Conservation (phyloP, 2,888 invertebrate species). For the Cheilosia soror region DNA sequence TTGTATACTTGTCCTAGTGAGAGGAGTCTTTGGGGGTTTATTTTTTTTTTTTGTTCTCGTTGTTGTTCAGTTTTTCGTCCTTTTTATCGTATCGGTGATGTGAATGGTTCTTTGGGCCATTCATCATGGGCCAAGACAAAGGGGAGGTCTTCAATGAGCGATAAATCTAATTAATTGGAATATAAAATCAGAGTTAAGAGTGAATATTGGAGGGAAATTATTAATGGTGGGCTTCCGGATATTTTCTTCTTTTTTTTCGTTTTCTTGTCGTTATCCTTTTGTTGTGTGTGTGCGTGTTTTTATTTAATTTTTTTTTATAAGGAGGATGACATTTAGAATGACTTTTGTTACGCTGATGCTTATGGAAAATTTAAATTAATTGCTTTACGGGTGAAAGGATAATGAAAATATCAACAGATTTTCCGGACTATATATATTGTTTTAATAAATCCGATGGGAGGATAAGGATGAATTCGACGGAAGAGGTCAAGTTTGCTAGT, state of each 20-base stretch:
- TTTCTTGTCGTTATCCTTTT: background rate
- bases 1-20: slow-evolving; percentile 22
- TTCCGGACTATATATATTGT: background rate
- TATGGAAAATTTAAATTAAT: slow-evolving; percentile 58
- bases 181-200: slow-evolving; percentile 66
- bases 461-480: background rate
- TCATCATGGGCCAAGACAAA: slow-evolving; percentile 65
- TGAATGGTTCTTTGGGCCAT: slow-evolving; percentile 49
- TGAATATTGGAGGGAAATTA: slow-evolving; percentile 69
- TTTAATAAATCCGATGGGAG: background rate
- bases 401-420: slow-evolving; percentile 61
- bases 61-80: slow-evolving; percentile 37
- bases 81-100: slow-evolving; percentile 36
- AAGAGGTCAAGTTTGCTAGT: background rate
- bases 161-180: slow-evolving; percentile 75
- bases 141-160: slow-evolving; percentile 65
- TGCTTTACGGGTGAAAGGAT: slow-evolving; percentile 61
- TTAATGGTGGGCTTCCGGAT: slow-evolving; percentile 45
- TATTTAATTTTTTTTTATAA: background rate
- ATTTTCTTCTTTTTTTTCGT: background rate
- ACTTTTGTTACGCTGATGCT: slow-evolving; percentile 58
- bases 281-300: background rate
- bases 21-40: background rate
- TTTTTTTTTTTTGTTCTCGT: slow-evolving; percentile 9
- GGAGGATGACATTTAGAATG: slow-evolving; percentile 31